A percentile compares a stretch with the other conserved stretches of the same genome.
Evolutionary conservation across 2,113 vertebrate species (phyloP).

Genomic region (Hemiscyllium ocellatum): DNA sequence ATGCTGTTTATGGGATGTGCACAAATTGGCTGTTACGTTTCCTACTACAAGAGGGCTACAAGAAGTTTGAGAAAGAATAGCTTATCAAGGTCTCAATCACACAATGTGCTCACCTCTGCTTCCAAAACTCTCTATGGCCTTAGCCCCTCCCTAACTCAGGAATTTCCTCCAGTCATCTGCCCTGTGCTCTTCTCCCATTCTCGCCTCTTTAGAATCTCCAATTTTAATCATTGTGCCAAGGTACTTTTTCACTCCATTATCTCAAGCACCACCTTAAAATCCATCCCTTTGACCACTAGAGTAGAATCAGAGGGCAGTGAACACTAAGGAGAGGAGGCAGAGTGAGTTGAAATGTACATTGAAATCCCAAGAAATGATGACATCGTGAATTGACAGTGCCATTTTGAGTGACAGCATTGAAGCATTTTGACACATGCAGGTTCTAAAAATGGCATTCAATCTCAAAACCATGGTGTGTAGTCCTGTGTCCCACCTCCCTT

Average conservation of each 20-base stretch:
- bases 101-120: not conserved
- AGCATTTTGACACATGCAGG: not conserved
- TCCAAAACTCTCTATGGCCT: not conserved
- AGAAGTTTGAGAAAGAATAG: not conserved
- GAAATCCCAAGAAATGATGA: not conserved
- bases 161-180: not conserved
- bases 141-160: not conserved
- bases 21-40: no score
- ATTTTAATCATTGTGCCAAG: not conserved
- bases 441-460: not conserved
- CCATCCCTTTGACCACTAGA: not conserved
- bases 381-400: not conserved
- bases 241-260: not conserved
- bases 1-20: no score
- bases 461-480: not conserved
- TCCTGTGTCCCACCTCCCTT: not conserved
- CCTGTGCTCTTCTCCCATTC: not conserved
- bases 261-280: not conserved
- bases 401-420: not conserved
- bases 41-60: not conserved
- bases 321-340: not conserved
- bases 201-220: not conserved
- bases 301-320: not conserved
- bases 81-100: not conserved
- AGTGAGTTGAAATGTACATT: not conserved